Evolutionary conservation across 2,113 vertebrate genomes (phyloP), one percentile per base, ranked within the genome.

Genomic region (Ptychochromis oligacanthus): DNA sequence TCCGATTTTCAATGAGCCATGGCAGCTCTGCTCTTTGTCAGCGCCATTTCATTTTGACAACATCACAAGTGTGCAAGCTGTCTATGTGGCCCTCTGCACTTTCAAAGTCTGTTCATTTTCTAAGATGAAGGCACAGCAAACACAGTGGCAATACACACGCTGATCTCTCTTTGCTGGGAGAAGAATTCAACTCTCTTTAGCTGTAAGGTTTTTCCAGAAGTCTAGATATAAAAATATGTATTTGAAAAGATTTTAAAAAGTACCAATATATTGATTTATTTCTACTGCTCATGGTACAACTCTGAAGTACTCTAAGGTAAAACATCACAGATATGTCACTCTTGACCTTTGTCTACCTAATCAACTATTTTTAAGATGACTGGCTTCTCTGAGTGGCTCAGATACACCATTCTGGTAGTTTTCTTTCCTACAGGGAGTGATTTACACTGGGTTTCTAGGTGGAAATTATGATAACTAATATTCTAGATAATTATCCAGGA

Each of bases 21-120:
- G 34, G 88, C 76, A 77, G 86, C 80, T 87, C 93, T 95, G 93
- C 88, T 93, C 87, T 93, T 94, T 89, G 90, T 94, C 92, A 87
- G 46, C 1, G 72, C 52, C 72, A 60, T 92, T 92, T 92, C 52
- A 59, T 59, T 91, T 64, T 78, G 85, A 90, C 89, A 87, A 83
- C 89, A 91, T 83, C 80, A 74, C 80, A 86, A 79, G 67, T 49
- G 83, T 80, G 75, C 72, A 60, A 1, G 13, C 17, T 40, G 67
- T 80, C 83, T 78, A 24, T 81, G 77, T 82, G 86, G 82, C 79
- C 75, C 78, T 89, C 78, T 86, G 87, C 82, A 82, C 82, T 87
- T 83, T 87, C 65, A 91, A 92, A 75, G 86, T 90, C 86, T 92
- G 89, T 79, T 93, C 81, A 87, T 82, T 92, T 89, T 94, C 88